phyloP scores from a whole-genome alignment of 2,888 invertebrate genomes.

The Electrophaes corylata region DNA sequence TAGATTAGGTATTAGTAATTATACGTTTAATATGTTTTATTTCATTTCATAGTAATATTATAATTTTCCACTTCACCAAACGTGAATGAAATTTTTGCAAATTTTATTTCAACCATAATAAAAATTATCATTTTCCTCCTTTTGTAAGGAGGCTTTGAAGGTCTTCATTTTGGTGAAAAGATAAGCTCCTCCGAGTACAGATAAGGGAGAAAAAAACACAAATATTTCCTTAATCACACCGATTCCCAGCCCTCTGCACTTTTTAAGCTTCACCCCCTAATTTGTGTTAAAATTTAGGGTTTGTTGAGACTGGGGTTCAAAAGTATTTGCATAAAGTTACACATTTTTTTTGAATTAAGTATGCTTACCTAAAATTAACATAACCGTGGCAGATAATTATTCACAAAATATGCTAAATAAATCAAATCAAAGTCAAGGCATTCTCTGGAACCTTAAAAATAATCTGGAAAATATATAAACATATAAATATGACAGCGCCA shows the following conservation, averaged over 20 bases:
- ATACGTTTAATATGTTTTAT: slow-evolving; percentile 9
- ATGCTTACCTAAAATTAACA: too few species aligned
- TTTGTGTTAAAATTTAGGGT: slow-evolving; percentile 41
- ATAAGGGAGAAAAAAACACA: slow-evolving; percentile 44
- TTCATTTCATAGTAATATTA: slow-evolving; percentile 9
- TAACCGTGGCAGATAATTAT: too few species aligned
- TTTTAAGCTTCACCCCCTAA: slow-evolving; percentile 46
- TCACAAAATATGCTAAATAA: too few species aligned
- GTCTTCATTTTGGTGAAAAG: slow-evolving; percentile 19
- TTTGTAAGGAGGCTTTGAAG: slow-evolving; percentile 12
- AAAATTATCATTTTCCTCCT: slow-evolving; percentile 14
- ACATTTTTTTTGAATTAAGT: slow-evolving; percentile 7
- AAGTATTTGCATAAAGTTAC: slow-evolving; percentile 9
- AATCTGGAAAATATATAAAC: too few species aligned
- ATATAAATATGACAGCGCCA: too few species aligned
- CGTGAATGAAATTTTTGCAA: slow-evolving; percentile 2
- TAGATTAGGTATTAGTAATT: too few species aligned
- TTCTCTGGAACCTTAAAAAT: too few species aligned
- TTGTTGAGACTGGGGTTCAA: slow-evolving; percentile 12
- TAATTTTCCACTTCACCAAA: slow-evolving; percentile 8
- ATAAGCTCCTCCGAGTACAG: slow-evolving; percentile 32
- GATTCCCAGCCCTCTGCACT: slow-evolving; percentile 39
- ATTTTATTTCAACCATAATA: slow-evolving; percentile 4
- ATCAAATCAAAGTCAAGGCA: too few species aligned
- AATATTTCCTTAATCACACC: slow-evolving; percentile 49